Evolutionary conservation across 2,888 invertebrate species (phyloP).

Genomic region (Dryocosmus kuriphilus): DNA sequence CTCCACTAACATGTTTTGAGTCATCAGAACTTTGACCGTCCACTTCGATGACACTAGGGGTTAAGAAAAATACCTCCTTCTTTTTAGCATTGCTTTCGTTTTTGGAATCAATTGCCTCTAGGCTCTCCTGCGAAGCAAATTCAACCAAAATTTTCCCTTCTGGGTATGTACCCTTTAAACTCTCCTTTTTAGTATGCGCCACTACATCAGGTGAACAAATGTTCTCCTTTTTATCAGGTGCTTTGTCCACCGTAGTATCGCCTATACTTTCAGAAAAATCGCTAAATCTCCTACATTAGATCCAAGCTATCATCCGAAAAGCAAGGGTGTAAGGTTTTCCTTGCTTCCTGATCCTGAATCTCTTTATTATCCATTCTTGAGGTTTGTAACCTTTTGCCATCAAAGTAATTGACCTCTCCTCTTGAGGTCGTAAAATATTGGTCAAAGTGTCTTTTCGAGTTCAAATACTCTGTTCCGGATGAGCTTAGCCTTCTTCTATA

Average conservation of each 20-base stretch:
- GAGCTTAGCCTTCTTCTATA: background rate
- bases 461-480: background rate
- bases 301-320: slow-evolving; percentile 72
- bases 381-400: background rate
- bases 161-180: slow-evolving; percentile 16
- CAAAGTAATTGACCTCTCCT: slow-evolving; percentile 5
- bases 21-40: background rate
- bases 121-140: background rate
- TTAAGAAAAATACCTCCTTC: slow-evolving; percentile 62
- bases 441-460: background rate
- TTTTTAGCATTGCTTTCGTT: slow-evolving; percentile 33
- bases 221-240: slow-evolving; percentile 48
- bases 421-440: background rate
- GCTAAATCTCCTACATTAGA: slow-evolving; percentile 47
- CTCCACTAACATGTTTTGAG: background rate
- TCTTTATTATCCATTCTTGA: background rate
- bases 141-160: background rate
- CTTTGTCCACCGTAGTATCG: slow-evolving; percentile 41
- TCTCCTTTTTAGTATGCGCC: slow-evolving; percentile 66
- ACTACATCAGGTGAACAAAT: slow-evolving; percentile 69
- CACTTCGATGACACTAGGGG: background rate
- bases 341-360: background rate
- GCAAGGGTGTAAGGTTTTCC: slow-evolving; percentile 35
- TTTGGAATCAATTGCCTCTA: background rate
- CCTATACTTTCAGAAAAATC: background rate